phyloP scores from a whole-genome alignment of 1,140 invertebrate genomes.

The Achatina immaculata region DNA sequence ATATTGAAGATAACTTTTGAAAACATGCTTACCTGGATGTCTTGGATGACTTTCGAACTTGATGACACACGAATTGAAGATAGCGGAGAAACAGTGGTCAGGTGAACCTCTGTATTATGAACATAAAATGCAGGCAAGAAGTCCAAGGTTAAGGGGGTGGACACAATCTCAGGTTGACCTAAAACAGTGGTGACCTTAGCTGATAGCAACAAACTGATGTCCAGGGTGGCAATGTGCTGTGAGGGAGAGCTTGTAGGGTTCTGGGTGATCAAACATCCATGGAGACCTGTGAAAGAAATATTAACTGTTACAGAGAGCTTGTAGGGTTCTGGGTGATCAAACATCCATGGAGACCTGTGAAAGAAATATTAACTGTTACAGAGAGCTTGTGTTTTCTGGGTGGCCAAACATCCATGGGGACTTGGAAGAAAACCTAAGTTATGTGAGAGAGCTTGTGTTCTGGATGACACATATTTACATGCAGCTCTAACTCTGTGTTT shows the following conservation, averaged over 20 bases:
- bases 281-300: not conserved
- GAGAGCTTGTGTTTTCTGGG: constrained; percentile 19
- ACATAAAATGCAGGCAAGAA: constrained; percentile 68
- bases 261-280: constrained; percentile 36
- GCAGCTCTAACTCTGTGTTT: no score
- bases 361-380: constrained; percentile 37
- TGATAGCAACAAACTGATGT: constrained; percentile 51
- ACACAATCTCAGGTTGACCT: constrained; percentile 55
- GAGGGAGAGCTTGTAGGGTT: constrained; percentile 20
- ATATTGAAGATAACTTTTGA: no score
- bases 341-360: constrained; percentile 23
- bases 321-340: constrained; percentile 28
- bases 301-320: constrained; percentile 37
- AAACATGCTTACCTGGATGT: constrained; percentile 63
- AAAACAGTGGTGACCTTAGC: constrained; percentile 47
- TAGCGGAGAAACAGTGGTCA: constrained; percentile 55
- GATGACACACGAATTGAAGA: constrained; percentile 57
- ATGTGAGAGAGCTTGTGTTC: no score
- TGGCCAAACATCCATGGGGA: constrained; percentile 29
- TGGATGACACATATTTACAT: no score
- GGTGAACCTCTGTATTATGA: constrained; percentile 59
- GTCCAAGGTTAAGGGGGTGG: constrained; percentile 50
- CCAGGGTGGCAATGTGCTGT: constrained; percentile 58
- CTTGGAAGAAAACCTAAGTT: not conserved
- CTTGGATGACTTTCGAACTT: constrained; percentile 41